phyloP scores from a whole-genome alignment of 2,113 vertebrate species.

The Ophthalmotilapia sp. region DNA sequence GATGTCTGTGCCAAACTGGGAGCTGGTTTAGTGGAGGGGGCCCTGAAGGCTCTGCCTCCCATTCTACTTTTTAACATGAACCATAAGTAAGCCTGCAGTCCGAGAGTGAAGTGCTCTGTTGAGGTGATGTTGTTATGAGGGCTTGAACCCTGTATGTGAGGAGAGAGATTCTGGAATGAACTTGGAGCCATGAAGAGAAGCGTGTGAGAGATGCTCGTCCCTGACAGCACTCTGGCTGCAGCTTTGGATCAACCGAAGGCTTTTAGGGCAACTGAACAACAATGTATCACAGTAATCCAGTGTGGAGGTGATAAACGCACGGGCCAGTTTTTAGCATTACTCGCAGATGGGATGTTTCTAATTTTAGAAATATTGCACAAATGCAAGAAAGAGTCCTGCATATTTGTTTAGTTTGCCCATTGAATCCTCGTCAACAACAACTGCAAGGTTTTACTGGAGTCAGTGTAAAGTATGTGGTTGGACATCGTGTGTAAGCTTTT shows the following conservation, averaged over 20 bases:
- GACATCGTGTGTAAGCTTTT: rapidly evolving
- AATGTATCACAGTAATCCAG: neutral
- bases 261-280: neutral
- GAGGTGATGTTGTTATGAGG: neutral
- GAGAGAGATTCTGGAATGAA: neutral
- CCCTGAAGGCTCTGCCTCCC: neutral
- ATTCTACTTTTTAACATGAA: neutral
- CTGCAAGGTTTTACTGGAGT: neutral
- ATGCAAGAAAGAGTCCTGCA: neutral
- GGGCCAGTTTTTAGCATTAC: rapidly evolving
- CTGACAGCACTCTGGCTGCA: neutral
- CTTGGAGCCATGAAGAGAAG: neutral
- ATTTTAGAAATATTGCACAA: neutral
- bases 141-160: neutral
- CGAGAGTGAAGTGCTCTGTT: rapidly evolving
- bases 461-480: neutral
- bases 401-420: neutral
- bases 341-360: rapidly evolving
- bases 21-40: neutral
- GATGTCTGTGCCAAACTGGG: neutral
- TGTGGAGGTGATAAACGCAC: neutral
- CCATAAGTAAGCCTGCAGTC: neutral
- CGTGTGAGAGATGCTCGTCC: neutral
- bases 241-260: rapidly evolving
- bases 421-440: neutral